A percentile compares a stretch with the other conserved stretches of the same genome.
Evolutionary conservation across 2,888 invertebrate genomes (phyloP).

Genomic region (Globia sparganii): DNA sequence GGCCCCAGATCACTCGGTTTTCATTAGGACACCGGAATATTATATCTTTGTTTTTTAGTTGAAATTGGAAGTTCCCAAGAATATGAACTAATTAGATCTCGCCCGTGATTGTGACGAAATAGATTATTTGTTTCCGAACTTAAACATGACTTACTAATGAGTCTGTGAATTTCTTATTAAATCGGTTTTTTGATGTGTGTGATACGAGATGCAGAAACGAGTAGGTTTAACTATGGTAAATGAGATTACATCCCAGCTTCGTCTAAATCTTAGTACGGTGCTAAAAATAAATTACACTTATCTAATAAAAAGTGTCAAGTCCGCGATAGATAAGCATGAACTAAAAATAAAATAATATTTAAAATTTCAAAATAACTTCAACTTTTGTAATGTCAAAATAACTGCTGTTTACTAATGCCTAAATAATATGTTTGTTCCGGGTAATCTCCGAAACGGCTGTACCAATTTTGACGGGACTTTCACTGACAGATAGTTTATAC

Average conservation of each 20-base stretch:
- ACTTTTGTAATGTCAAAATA: background rate
- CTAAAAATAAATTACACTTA: background rate
- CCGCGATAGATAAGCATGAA: background rate
- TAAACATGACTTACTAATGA: background rate
- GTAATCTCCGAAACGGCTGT: background rate
- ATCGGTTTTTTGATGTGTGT: background rate
- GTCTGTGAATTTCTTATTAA: background rate
- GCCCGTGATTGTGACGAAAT: background rate
- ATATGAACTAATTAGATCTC: conserved; percentile 19
- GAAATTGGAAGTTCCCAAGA: conserved; percentile 13
- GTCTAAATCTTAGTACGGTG: background rate
- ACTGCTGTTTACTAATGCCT: background rate
- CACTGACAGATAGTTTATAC: background rate
- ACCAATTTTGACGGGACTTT: background rate
- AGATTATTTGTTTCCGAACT: conserved; percentile 1
- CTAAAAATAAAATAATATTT: no score
- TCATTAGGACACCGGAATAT: conserved; percentile 39
- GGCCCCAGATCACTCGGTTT: conserved; percentile 44
- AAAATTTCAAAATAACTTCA: background rate
- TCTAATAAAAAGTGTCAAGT: background rate
- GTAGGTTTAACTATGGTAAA: background rate
- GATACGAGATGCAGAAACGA: background rate
- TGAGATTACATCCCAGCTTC: background rate
- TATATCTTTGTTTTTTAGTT: conserved; percentile 38
- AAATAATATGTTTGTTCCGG: background rate